Percentiles rank a stretch among this genome's conserved stretches.
Evolutionary conservation across 2,888 invertebrate genomes (phyloP).

Genomic region (Gortyna flavago): DNA sequence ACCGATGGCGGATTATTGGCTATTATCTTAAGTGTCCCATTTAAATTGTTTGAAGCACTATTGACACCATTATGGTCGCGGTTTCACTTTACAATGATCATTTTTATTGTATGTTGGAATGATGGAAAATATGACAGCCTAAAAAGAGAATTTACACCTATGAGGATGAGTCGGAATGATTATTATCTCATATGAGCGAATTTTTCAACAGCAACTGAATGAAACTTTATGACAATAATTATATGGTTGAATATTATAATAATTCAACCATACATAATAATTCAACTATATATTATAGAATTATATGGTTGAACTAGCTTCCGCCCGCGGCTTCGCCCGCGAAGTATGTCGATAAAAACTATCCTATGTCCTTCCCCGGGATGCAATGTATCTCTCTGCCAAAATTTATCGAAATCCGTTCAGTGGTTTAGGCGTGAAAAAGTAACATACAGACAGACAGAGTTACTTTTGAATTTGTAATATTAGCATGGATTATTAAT

Average conservation of each 20-base stretch:
- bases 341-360: too few relatives aligned
- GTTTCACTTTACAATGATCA: slow-evolving; percentile 49
- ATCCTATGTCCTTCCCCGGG: too few relatives aligned
- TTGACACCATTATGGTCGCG: slow-evolving; percentile 55
- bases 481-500: slow-evolving; percentile 75
- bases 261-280: too few relatives aligned
- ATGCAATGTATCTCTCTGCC: too few relatives aligned
- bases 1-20: slow-evolving; percentile 66
- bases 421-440: too few relatives aligned
- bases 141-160: not conserved
- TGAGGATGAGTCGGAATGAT: not conserved
- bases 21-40: slow-evolving; percentile 61
- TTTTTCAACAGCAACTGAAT: not conserved
- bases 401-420: too few relatives aligned
- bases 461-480: too few relatives aligned
- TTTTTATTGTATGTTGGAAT: slow-evolving; percentile 24
- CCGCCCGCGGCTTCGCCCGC: too few relatives aligned
- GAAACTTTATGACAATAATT: not conserved
- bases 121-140: not conserved
- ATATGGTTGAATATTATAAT: not conserved
- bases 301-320: too few relatives aligned
- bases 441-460: too few relatives aligned
- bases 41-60: slow-evolving; percentile 61
- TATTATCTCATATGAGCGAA: not conserved
- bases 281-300: too few relatives aligned